Evolutionary conservation across 2,113 vertebrate species (phyloP).

Genomic region (Leiothrix lutea): DNA sequence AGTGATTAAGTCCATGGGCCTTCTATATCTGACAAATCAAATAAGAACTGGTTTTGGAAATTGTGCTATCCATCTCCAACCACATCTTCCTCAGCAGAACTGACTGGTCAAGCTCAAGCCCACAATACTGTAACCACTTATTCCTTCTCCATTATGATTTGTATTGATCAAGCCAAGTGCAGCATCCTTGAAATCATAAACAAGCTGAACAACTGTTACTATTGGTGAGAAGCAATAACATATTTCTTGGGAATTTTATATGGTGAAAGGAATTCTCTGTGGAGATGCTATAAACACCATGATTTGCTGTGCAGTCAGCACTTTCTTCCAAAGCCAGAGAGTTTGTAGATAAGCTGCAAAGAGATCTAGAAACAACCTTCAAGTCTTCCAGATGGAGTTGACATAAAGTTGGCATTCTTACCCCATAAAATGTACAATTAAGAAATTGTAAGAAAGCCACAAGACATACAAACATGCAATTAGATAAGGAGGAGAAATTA

Average conservation of each 20-base stretch:
- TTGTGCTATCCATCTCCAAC: neutral
- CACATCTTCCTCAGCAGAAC: neutral
- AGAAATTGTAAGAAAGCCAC: neutral
- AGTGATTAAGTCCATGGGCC: neutral
- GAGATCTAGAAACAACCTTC: neutral
- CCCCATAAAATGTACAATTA: neutral
- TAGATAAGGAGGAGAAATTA: neutral
- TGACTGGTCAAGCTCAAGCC: neutral
- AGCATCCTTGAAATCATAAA: neutral
- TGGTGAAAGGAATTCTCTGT: neutral
- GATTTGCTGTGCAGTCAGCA: neutral
- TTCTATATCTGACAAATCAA: neutral
- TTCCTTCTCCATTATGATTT: neutral
- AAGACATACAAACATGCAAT: neutral
- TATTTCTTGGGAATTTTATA: neutral
- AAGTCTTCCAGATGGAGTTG: neutral
- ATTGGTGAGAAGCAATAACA: neutral
- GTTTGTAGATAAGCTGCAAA: neutral
- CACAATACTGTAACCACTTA: neutral
- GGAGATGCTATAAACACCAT: neutral
- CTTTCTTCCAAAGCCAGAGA: neutral
- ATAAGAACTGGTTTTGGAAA: neutral
- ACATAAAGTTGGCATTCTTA: neutral
- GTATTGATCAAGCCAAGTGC: rapidly evolving
- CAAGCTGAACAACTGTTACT: neutral